Conservation (phyloP, 2,888 invertebrate species). For the Pollenia angustigena region DNA sequence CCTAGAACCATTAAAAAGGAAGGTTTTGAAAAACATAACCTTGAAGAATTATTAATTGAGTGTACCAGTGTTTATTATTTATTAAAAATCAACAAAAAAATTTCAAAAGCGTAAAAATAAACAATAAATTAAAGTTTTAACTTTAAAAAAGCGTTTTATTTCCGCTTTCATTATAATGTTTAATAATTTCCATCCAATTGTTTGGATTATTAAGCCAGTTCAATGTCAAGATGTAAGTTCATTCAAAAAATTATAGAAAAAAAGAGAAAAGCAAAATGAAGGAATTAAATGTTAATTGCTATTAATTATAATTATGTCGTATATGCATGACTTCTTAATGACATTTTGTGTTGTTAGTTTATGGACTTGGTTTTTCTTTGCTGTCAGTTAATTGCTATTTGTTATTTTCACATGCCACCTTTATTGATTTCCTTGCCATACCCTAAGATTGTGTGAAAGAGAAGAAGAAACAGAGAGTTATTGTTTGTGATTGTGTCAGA, state of each 20-base stretch:
- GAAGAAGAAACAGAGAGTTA: background rate
- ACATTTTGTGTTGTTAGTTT: slow-evolving; percentile 29
- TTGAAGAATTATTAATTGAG: slow-evolving; percentile 7
- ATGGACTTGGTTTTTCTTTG: slow-evolving; percentile 16
- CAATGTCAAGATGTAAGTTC: slow-evolving; percentile 84
- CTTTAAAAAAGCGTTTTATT: slow-evolving; percentile 7
- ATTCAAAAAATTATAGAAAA: slow-evolving; percentile 9
- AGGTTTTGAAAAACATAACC: slow-evolving; percentile 2
- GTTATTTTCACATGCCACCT: slow-evolving; percentile 14
- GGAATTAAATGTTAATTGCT: slow-evolving; percentile 32
- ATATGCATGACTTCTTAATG: slow-evolving; percentile 42
- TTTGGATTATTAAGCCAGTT: slow-evolving; percentile 80
- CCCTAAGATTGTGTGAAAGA: background rate
- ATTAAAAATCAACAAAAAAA: background rate
- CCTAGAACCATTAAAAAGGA: background rate
- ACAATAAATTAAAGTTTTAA: slow-evolving; percentile 12
- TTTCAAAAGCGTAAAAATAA: background rate
- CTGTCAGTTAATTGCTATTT: slow-evolving; percentile 10
- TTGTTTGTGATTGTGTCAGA: background rate
- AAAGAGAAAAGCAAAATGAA: background rate
- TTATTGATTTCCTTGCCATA: slow-evolving; percentile 51
- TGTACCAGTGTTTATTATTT: background rate
- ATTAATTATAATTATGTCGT: slow-evolving; percentile 26
- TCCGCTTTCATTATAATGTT: slow-evolving; percentile 71
- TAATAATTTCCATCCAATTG: slow-evolving; percentile 77